Evolutionary conservation across 2,113 vertebrate species (phyloP).

Genomic region (Eulemur rufifrons): DNA sequence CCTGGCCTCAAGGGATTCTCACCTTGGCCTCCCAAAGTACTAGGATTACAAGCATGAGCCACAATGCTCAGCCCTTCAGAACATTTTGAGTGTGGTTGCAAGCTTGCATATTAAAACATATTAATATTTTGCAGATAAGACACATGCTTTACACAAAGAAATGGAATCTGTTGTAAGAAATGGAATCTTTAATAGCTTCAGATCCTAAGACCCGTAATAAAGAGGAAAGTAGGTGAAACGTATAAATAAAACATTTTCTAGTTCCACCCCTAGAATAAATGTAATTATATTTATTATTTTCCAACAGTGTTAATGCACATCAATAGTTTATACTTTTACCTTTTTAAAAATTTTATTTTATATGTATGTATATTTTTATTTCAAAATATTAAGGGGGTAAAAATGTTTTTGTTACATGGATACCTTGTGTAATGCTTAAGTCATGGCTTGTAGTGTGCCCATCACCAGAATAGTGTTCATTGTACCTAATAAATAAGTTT

Average conservation of each 20-base stretch:
- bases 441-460: too few relatives aligned
- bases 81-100: background rate
- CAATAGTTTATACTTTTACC: background rate
- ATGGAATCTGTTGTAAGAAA: background rate
- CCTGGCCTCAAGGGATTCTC: too few relatives aligned
- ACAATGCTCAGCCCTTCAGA: background rate
- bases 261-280: background rate
- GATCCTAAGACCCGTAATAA: background rate
- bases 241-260: background rate
- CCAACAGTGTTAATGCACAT: background rate
- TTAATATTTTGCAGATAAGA: background rate
- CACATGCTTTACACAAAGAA: background rate
- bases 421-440: too few relatives aligned
- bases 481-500: too few relatives aligned
- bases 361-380: too few relatives aligned
- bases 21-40: too few relatives aligned
- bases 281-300: constrained; percentile 18
- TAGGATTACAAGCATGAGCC: too few relatives aligned
- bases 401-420: too few relatives aligned
- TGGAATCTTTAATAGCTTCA: background rate
- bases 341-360: background rate
- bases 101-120: background rate
- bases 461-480: too few relatives aligned
- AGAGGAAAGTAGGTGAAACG: constrained; percentile 31
- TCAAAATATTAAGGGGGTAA: too few relatives aligned